phyloP scores from a whole-genome alignment of 2,113 vertebrate species.

The Aleadryas rufinucha region DNA sequence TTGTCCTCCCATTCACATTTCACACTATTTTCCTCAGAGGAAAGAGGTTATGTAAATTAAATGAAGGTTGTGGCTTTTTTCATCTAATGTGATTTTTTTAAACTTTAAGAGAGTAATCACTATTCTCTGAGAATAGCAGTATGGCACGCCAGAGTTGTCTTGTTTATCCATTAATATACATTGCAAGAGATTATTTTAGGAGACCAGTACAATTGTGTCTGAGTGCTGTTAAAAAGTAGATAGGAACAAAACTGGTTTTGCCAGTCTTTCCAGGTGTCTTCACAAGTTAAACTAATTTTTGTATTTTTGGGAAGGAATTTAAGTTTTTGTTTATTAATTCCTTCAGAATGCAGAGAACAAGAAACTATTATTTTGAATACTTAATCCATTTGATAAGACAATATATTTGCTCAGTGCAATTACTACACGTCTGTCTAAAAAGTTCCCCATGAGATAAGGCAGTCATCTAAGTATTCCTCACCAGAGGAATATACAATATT shows the following conservation, averaged over 20 bases:
- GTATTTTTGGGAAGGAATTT: background rate
- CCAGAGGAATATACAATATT: background rate
- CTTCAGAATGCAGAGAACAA: background rate
- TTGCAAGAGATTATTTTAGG: background rate
- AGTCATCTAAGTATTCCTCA: background rate
- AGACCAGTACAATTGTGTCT: background rate
- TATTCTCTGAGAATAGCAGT: background rate
- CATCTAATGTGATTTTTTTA: background rate
- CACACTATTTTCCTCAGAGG: background rate
- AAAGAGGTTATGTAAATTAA: background rate
- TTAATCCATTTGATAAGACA: background rate
- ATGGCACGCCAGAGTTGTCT: background rate
- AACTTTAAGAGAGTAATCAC: background rate
- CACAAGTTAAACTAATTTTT: constrained; percentile 15
- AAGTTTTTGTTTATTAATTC: background rate
- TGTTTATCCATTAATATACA: background rate
- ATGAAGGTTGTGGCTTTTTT: background rate
- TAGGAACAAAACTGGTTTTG: background rate
- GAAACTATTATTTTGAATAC: background rate
- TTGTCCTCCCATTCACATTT: background rate
- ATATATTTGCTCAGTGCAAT: background rate
- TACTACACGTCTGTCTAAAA: background rate
- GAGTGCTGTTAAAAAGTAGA: background rate
- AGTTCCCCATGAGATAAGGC: background rate
- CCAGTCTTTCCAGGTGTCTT: background rate